Base-by-base conservation (phyloP, 37 sponge, comb jelly and placozoan species). In the Geodia barretti region DNA sequence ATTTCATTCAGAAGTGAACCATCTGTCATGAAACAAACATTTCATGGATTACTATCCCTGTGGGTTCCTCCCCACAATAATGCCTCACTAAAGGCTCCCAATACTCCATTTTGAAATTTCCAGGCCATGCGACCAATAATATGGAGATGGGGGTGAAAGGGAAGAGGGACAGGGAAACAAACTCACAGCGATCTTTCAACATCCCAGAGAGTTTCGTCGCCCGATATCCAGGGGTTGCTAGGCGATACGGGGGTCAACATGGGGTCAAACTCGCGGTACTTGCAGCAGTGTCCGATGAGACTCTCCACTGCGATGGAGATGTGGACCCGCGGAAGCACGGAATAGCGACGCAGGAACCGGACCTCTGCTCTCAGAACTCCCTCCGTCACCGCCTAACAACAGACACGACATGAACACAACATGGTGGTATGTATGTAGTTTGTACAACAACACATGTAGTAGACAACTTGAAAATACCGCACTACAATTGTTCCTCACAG, bases 211-310 rank as follows among this genome's bases (percentile, higher is more conserved):
- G 79, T 41, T 29, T 31, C 35, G 70, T 84, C 84, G n/a, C 74
- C 74, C 9, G 84, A 61, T 26, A 92, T 30, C 93, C 93, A 92
- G 0, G 93, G 93, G 78, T 92, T 92, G 63, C 79, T 67, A 26
- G 70, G 70, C 5, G 40, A 41, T 2, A 85, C 85, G 4, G 82
- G 40, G 9, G 63, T 70, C 54, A 92, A 21, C 41, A 88, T 70
- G 37, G 93, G 89, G 72, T 92, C 93, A 80, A 81, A 84, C 14
- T 87, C 89, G 33, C 39, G 23, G 32, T 92, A 92, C 36, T 41
- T 64, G 0, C 28, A 37, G 39, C 79, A 72, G 47, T 73, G 60
- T 23, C 34, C 73, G 28, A 81, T 42, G 36, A 88, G 35, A 54
- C 93, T 92, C 41, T 85, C 85, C 14, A 90, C 33, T 3, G 86